Base-by-base conservation (phyloP, 2,888 invertebrate genomes). In the Euzetes globulus region DNA sequence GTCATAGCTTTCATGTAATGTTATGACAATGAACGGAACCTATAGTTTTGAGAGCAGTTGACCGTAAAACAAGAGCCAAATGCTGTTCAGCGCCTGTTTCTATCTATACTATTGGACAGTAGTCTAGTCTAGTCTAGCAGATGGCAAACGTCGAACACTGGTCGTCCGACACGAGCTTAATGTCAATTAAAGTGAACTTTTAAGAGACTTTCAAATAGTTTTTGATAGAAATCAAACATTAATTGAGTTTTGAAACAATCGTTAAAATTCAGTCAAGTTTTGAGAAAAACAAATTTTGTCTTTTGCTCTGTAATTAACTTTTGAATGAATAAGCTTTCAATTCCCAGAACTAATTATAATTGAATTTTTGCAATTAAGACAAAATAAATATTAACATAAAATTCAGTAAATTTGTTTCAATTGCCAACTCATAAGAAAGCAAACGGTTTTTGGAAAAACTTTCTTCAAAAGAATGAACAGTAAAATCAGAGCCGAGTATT, bases 31-130 rank as follows among this genome's bases (percentile, higher is more conserved):
- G 27, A 72, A 17, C 15, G 72, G 27, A 72, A 72, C 37, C 72
- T 72, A 72, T 52, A 72, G 11, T 72, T 72, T 52, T 25, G 50
- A 15, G 37, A 50, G 52, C 41, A 4, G 68, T 68, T 68, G 68
- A 68, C 45, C 68, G 68, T 65, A 68, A 68, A 68, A 68, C 45
- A 45, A 65, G 45, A 45, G 45, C 68, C 68, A 68, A 68, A 68
- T 45, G 68, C n/a, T 68, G 68, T 68, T 68, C 41, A 45, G 45
- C 45, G 68, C 45, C 68, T 19, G 65, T 37, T 68, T 25, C 41
- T 19, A 17, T 63, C 29, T 63, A 17, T 63, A 33, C 37, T 45
- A 68, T 68, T 41, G 37, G 68, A 15, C 37, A 45, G 27, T 4
- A 45, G n/a, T n/a, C n/a, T n/a, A n/a, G n/a, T n/a, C n/a, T n/a